Conservation (phyloP, 2,888 invertebrate species). For the Seladonia tumulorum region DNA sequence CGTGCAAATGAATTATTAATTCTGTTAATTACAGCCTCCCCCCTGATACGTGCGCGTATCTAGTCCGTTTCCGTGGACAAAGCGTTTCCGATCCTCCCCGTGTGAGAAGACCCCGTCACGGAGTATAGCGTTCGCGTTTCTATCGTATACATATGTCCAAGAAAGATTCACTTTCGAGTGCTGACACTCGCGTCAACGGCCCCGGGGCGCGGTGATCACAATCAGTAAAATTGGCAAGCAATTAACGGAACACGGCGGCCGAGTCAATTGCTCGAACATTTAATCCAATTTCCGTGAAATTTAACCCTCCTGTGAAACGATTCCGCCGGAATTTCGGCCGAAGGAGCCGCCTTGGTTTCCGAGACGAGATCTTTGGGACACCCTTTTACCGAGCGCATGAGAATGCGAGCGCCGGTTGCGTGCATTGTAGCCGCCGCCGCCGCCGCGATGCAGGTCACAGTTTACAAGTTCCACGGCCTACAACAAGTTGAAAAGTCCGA, state of each 20-base stretch:
- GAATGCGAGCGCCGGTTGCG: background rate
- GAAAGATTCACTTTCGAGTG: background rate
- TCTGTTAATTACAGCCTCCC: conserved; percentile 14
- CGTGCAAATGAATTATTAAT: conserved; percentile 28
- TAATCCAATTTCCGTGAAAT: background rate
- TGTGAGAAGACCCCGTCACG: background rate
- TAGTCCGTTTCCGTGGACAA: conserved; percentile 13
- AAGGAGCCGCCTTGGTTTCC: background rate
- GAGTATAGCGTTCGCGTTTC: background rate
- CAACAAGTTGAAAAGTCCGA: background rate
- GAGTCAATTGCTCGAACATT: background rate
- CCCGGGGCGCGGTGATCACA: background rate
- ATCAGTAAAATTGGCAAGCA: background rate
- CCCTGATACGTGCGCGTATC: no score
- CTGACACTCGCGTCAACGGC: background rate
- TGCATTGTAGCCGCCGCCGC: background rate
- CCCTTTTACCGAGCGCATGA: background rate
- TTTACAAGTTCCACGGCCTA: background rate
- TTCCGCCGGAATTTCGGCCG: background rate
- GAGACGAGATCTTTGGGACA: background rate
- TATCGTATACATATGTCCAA: background rate
- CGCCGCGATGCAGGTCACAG: background rate
- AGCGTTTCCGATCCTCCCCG: background rate
- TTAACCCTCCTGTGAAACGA: background rate
- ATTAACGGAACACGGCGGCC: background rate